These are phyloP conservation scores for Hippocampus comes DNA, from an alignment of 2,113 vertebrate genomes.

Conservation along the genomic window DNA sequence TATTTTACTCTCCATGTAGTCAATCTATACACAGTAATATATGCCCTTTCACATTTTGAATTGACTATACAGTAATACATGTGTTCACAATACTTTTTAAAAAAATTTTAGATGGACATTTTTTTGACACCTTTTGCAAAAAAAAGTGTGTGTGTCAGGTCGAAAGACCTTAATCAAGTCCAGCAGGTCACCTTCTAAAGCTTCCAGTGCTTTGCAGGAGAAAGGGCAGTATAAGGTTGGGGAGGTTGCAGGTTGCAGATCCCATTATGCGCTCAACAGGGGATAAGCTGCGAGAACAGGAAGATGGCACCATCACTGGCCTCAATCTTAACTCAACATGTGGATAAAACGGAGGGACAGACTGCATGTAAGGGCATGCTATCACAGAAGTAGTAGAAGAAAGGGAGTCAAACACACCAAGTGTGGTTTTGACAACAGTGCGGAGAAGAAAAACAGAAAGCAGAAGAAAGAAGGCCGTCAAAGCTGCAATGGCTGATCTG, in stretches of 20 bases:
- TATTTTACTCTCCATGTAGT: too few relatives aligned
- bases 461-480: constrained; percentile 20
- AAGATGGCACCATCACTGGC: constrained; percentile 20
- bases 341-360: constrained; percentile 21
- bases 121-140: background rate
- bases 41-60: too few relatives aligned
- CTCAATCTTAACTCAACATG: constrained; percentile 49
- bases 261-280: constrained; percentile 64
- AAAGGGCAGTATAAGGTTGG: background rate
- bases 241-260: constrained; percentile 40
- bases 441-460: background rate
- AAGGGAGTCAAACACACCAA: background rate
- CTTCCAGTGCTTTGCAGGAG: background rate
- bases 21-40: too few relatives aligned
- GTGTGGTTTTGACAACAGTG: background rate
- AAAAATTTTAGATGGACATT: too few relatives aligned
- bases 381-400: background rate
- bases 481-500: constrained; percentile 49
- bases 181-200: background rate
- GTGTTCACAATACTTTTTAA: too few relatives aligned
- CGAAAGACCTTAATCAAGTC: background rate
- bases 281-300: constrained; percentile 52
- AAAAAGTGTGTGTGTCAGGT: background rate
- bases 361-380: too few relatives aligned
- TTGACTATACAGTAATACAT: too few relatives aligned